phyloP scores from a whole-genome alignment of 2,888 invertebrate species.

The Callinectes sapidus region DNA sequence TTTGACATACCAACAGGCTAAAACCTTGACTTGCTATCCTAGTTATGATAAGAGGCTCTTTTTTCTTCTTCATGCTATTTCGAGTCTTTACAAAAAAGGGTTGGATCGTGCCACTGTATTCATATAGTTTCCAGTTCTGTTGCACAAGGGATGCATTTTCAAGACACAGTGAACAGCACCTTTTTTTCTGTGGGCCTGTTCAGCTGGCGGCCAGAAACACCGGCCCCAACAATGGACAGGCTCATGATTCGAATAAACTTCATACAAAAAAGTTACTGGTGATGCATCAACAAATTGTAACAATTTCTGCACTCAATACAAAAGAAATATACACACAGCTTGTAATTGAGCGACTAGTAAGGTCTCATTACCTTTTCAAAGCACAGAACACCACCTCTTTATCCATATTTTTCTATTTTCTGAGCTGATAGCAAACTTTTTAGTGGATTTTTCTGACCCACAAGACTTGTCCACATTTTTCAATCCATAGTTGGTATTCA shows the following conservation, averaged over 20 bases:
- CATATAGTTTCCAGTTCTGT: not conserved
- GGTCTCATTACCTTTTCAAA: constrained; percentile 41
- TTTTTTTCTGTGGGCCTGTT: not conserved
- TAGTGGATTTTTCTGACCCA: not conserved
- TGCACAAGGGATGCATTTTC: constrained; percentile 34
- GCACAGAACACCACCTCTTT: not conserved
- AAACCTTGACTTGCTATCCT: constrained; percentile 33
- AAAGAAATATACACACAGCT: constrained; percentile 65
- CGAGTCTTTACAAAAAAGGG: constrained; percentile 25
- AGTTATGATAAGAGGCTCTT: constrained; percentile 37
- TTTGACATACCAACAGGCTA: constrained; percentile 27
- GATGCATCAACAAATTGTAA: constrained; percentile 58
- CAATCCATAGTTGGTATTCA: not conserved
- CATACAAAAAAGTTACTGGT: constrained; percentile 56
- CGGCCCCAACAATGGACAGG: not conserved
- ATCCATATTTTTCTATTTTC: not conserved
- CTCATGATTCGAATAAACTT: constrained; percentile 47
- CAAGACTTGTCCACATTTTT: not conserved
- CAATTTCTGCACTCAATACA: constrained; percentile 58
- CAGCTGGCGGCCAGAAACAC: not conserved
- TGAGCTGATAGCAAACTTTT: not conserved
- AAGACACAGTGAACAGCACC: constrained; percentile 34
- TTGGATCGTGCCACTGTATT: constrained; percentile 33
- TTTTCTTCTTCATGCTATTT: constrained; percentile 16
- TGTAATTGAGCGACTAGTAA: constrained; percentile 57